Conservation (phyloP, 2,113 vertebrate genomes). For the Orycteropus afer region DNA sequence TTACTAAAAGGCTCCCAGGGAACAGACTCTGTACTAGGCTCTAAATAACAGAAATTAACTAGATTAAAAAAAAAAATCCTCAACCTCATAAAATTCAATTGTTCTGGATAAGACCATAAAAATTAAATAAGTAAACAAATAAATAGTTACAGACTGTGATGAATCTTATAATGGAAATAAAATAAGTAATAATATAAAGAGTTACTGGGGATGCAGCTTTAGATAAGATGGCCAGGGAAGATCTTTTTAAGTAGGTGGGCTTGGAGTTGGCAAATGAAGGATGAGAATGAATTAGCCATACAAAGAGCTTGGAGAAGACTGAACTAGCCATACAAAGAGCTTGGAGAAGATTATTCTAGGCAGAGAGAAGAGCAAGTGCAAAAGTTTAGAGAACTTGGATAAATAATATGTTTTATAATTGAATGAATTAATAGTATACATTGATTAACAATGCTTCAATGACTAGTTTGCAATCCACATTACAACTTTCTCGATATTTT, state of each 20-base stretch:
- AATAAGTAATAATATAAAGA: not conserved
- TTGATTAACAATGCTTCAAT: conserved; percentile 7
- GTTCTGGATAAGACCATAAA: not conserved
- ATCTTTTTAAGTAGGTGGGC: not conserved
- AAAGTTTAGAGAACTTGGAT: not conserved
- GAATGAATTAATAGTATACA: conserved; percentile 2
- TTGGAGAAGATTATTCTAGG: not conserved
- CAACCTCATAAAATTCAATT: not conserved
- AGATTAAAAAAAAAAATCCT: not conserved
- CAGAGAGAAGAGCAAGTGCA: not conserved
- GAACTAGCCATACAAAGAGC: not conserved
- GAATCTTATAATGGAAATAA: not conserved
- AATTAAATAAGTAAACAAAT: not conserved
- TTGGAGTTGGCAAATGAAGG: not conserved
- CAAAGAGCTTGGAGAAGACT: not conserved
- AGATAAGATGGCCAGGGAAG: not conserved
- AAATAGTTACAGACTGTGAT: not conserved
- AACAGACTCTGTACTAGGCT: not conserved
- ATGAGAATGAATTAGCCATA: not conserved
- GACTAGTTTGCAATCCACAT: conserved; percentile 21
- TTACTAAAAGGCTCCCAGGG: not conserved
- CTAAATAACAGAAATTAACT: not conserved
- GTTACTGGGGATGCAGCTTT: not conserved
- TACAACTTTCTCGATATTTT: not conserved
- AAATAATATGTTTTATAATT: not conserved